phyloP scores from a whole-genome alignment of 2,888 invertebrate species.

The Plebejus argus region DNA sequence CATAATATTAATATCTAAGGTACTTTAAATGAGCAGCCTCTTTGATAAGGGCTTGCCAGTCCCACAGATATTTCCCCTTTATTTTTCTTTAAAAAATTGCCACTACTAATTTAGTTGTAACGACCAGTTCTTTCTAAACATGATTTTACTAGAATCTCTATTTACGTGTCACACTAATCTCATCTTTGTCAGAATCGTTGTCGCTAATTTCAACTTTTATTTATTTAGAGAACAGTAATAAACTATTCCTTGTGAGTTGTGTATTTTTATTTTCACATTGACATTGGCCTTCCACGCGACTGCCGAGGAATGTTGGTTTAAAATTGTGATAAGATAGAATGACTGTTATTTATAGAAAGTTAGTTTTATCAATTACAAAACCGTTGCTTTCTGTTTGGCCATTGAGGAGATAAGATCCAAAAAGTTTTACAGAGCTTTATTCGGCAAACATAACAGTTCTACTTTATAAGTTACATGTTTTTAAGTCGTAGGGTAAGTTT shows the following conservation, averaged over 20 bases:
- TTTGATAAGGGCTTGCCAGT: too few relatives aligned
- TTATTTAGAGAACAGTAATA: background rate
- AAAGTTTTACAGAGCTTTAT: background rate
- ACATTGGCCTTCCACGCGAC: slow-evolving; percentile 23
- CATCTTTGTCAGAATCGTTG: background rate
- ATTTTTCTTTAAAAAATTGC: too few relatives aligned
- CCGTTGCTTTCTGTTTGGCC: background rate
- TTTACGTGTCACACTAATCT: too few relatives aligned
- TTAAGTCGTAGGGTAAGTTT: too few relatives aligned
- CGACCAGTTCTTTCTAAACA: too few relatives aligned
- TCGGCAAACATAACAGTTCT: too few relatives aligned
- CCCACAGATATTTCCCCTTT: too few relatives aligned
- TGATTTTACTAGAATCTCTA: too few relatives aligned
- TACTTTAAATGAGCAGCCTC: too few relatives aligned
- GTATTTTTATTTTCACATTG: slow-evolving; percentile 14
- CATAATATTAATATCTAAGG: too few relatives aligned
- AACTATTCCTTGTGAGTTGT: background rate
- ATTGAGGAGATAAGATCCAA: background rate
- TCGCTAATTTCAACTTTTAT: background rate
- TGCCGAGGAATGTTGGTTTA: slow-evolving; percentile 14
- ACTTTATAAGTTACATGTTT: too few relatives aligned
- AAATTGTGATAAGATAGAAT: slow-evolving; percentile 3
- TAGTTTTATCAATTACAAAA: background rate
- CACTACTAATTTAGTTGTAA: too few relatives aligned
- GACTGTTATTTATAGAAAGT: background rate